Evolutionary conservation across 2,888 invertebrate genomes (phyloP), one percentile per base, ranked within the genome.

Genomic region (Lepas anatifera): DNA sequence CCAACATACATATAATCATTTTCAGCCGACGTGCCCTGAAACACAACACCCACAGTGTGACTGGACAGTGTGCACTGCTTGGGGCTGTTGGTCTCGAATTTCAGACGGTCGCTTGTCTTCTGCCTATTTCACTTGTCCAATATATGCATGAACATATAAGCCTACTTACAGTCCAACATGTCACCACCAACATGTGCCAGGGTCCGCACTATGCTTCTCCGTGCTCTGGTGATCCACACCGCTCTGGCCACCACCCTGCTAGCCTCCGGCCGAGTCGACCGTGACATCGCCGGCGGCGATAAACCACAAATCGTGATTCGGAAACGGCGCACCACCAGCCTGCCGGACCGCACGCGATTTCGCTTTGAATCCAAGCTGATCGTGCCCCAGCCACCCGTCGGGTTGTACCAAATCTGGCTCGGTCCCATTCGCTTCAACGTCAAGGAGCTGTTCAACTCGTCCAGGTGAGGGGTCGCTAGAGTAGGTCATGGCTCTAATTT

Each of bases 351-450:
- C 7, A 32, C 70, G 27, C 27, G 29, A n/a, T 43, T 70, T 27
- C 46, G 48, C 32, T 52, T 70, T 35, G 37, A 67, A 43, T 63
- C 58, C 43, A 70, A 68, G 29, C 41, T 70, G 68, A 37, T 32
- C 27, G 68, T 70, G 32, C 70, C 70, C 13, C 68, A 68, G 68
- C 37, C 43, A 27, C 70, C 70, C 10, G 32, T 27, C 58, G 68
- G 70, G 3, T n/a, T 70, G 16, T 68, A 70, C 35, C 48, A 68
- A 41, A 52, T 70, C 35, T 70, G 70, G 70, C 46, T 70, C 39
- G 66, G 66, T 13, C 68, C 58, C 32, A 4, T 70, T n/a, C 52
- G 67, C 32, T 70, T 70, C 43, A 37, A 41, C 68, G 37, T 70
- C 50, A 29, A 52, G 32, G n/a, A 48, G 35, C 29, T 70, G 25